phyloP scores from a whole-genome alignment of 2,113 vertebrate species.

The Pituophis catenifer region DNA sequence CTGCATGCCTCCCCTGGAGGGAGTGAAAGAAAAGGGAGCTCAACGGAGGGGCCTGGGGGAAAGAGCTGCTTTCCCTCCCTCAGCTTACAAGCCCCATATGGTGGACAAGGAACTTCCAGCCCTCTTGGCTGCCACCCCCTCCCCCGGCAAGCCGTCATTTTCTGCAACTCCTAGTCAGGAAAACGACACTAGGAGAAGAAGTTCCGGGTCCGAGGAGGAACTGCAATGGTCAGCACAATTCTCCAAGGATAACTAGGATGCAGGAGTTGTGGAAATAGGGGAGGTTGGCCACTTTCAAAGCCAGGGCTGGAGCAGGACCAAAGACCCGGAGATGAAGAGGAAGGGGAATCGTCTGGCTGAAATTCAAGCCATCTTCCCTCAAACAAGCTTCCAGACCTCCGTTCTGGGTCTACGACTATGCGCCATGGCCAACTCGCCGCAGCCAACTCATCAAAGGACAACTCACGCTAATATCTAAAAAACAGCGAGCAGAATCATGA shows the following conservation, averaged over 20 bases:
- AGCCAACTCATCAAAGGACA: too few species aligned
- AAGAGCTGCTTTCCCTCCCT: neutral
- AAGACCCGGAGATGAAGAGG: neutral
- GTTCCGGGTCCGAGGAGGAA: neutral
- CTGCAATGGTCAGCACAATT: neutral
- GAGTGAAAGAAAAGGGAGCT: neutral
- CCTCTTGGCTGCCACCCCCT: neutral
- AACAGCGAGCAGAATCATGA: too few species aligned
- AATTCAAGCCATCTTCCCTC: neutral
- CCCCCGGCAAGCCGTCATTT: neutral
- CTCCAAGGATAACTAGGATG: neutral
- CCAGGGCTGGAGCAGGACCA: neutral
- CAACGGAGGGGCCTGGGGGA: neutral
- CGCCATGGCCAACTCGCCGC: too few species aligned
- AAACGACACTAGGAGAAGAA: too few species aligned
- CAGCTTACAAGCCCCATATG: neutral
- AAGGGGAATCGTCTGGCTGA: neutral
- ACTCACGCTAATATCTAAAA: too few species aligned
- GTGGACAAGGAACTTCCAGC: neutral
- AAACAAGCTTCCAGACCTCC: neutral
- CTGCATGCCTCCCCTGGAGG: constrained; percentile 90
- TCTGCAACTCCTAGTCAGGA: neutral
- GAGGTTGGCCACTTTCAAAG: neutral
- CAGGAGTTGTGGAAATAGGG: neutral
- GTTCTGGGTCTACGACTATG: neutral